Conservation (phyloP, 2,113 vertebrate genomes). For the Chrysemys picta region DNA sequence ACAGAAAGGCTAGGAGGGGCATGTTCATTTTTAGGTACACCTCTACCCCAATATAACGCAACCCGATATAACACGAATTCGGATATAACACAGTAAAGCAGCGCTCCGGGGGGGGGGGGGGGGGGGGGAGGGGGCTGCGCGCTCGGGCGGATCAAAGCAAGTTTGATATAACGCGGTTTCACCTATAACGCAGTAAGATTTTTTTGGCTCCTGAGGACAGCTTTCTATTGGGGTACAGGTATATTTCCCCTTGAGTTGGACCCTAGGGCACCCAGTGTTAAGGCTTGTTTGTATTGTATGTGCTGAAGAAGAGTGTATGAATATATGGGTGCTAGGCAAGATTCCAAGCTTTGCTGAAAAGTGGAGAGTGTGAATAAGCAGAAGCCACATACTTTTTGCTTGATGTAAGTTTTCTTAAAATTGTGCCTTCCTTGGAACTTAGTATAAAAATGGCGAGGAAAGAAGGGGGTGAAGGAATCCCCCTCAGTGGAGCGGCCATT, state of each 20-base stretch:
- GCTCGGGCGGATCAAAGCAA: no score
- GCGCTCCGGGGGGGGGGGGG: no score
- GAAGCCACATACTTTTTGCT: background rate
- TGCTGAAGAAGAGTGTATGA: background rate
- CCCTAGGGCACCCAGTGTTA: background rate
- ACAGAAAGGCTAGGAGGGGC: accelerated
- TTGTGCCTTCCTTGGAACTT: background rate
- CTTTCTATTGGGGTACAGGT: no score
- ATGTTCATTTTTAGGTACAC: accelerated
- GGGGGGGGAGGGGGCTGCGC: no score
- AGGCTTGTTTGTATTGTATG: background rate
- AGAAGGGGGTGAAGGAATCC: background rate
- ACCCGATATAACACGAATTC: no score
- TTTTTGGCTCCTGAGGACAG: no score
- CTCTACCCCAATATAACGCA: no score
- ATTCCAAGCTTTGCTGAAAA: background rate
- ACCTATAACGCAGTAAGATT: no score
- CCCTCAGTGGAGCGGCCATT: no score
- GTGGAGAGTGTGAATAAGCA: background rate
- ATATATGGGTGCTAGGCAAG: no score
- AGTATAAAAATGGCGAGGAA: background rate
- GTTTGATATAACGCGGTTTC: no score
- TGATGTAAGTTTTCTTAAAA: background rate
- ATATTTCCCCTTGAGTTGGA: accelerated
- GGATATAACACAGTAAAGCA: no score